These are phyloP conservation scores for Dryoscopus gambensis DNA, from an alignment of 2,113 vertebrate species.

Conservation along the genomic window DNA sequence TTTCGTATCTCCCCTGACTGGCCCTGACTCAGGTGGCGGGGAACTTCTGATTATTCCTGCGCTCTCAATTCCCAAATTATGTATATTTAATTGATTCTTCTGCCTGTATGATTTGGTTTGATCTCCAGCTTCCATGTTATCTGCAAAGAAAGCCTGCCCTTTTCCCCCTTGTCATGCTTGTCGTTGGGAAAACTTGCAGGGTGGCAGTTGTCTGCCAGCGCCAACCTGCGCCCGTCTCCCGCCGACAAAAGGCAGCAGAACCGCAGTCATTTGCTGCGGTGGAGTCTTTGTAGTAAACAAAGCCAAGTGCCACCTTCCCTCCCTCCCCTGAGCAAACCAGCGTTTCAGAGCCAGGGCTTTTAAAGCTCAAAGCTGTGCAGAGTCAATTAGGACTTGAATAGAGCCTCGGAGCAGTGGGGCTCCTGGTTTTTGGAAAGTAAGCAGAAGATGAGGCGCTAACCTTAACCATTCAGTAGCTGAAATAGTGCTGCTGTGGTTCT, in stretches of 20 bases:
- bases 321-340: conserved; percentile 36
- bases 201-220: conserved; percentile 3
- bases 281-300: conserved; percentile 66
- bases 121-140: neutral
- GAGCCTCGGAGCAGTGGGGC: conserved; percentile 20
- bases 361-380: conserved; percentile 51
- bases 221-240: conserved; percentile 7
- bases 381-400: conserved; percentile 63
- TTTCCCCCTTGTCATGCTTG: conserved; percentile 38
- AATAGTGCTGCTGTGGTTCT: neutral
- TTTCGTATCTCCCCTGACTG: conserved; percentile 18
- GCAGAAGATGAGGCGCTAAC: neutral
- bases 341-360: conserved; percentile 43
- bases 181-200: neutral
- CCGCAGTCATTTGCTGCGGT: conserved; percentile 35
- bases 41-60: conserved; percentile 36
- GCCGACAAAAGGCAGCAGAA: conserved; percentile 57
- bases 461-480: conserved; percentile 44
- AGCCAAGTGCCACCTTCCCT: conserved; percentile 52
- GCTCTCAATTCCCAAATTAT: conserved; percentile 38
- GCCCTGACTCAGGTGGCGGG: conserved; percentile 14
- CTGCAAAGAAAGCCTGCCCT: conserved; percentile 49
- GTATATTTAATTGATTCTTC: conserved; percentile 55
- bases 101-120: conserved; percentile 28
- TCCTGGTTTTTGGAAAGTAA: conserved; percentile 34